phyloP scores from a whole-genome alignment of 1,140 invertebrate species.

The Bombus difficillimus region DNA sequence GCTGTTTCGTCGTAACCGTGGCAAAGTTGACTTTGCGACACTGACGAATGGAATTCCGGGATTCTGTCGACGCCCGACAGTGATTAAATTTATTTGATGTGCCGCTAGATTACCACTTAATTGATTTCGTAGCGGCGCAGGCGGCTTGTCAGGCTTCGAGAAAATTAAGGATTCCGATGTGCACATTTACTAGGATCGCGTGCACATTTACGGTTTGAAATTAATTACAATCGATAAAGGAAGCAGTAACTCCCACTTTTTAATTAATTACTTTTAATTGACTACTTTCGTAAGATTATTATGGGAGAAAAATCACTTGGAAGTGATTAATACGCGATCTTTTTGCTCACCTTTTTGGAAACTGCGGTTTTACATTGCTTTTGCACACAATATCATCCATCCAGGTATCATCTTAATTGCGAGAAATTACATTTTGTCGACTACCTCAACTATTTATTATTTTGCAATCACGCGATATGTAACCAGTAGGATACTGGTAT shows the following conservation, averaged over 20 bases:
- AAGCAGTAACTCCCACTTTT: too few species aligned
- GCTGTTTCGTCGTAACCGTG: constrained; percentile 25
- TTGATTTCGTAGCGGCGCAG: constrained; percentile 40
- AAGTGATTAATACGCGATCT: too few species aligned
- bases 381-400: too few species aligned
- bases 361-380: too few species aligned
- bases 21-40: constrained; percentile 35
- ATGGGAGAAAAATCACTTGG: too few species aligned
- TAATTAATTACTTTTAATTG: too few species aligned
- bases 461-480: background rate
- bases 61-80: constrained; percentile 17
- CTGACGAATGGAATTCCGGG: background rate
- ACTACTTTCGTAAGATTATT: too few species aligned
- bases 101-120: constrained; percentile 19
- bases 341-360: too few species aligned
- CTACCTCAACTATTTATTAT: background rate
- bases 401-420: too few species aligned
- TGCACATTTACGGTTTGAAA: background rate
- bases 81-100: constrained; percentile 45
- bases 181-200: background rate
- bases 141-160: background rate
- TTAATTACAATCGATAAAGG: background rate
- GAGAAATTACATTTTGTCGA: too few species aligned
- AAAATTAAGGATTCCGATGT: background rate
- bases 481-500: too few species aligned